Percentiles rank a stretch among this genome's conserved stretches.
Evolutionary conservation across 2,888 invertebrate genomes (phyloP).

Genomic region (Ferrisia virgata): DNA sequence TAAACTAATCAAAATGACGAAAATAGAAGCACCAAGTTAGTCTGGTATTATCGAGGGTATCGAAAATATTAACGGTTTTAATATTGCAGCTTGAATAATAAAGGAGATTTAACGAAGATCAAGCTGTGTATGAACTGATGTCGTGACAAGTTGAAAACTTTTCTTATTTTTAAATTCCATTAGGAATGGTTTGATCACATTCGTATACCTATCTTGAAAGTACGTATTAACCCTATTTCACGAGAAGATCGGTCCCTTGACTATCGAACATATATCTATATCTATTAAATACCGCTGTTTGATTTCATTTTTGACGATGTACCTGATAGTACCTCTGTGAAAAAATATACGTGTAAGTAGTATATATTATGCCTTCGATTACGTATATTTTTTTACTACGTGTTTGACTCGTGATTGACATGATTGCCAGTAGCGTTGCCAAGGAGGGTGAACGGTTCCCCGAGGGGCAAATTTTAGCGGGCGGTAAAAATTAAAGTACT

Average conservation of each 20-base stretch:
- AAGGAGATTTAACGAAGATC: background rate
- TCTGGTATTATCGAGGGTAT: background rate
- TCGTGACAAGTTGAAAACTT: background rate
- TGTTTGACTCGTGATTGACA: no score
- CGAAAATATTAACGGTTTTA: background rate
- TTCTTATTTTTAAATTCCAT: background rate
- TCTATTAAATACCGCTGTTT: background rate
- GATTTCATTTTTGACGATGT: background rate
- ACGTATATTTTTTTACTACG: no score
- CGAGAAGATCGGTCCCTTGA: background rate
- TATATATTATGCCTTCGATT: no score
- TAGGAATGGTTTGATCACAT: background rate
- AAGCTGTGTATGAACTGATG: background rate
- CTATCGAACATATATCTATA: no score
- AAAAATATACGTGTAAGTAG: background rate
- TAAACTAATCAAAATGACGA: background rate
- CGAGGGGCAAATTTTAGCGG: no score
- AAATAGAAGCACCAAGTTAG: background rate
- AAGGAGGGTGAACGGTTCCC: no score
- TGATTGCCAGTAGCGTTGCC: no score
- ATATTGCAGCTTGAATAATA: background rate
- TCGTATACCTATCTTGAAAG: background rate
- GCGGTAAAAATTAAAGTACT: no score
- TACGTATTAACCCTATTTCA: background rate
- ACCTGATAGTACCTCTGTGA: background rate